Evolutionary conservation across 1,140 invertebrate species (phyloP).

Genomic region (Helicoverpa zea): DNA sequence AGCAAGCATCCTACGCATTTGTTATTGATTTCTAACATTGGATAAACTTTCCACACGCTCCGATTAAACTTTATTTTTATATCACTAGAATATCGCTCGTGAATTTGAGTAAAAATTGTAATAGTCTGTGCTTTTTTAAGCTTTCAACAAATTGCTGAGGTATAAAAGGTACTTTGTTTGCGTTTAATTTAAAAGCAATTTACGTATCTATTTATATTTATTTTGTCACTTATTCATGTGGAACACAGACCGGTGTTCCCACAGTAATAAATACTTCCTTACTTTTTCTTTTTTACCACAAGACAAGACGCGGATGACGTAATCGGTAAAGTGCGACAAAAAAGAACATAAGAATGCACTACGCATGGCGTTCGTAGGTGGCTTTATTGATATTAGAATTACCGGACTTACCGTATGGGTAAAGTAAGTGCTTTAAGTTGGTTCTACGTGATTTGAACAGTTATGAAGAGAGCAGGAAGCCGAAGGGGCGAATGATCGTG

Average conservation of each 20-base stretch:
- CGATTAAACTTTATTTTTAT: neutral
- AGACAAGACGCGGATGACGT: neutral
- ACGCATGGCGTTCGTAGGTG: neutral
- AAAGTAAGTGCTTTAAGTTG: neutral
- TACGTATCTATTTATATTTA: neutral
- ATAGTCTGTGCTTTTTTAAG: too few relatives aligned
- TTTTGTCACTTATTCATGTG: neutral
- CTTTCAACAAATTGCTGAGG: too few relatives aligned
- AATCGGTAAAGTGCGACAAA: neutral
- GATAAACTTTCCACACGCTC: neutral
- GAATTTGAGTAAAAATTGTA: too few relatives aligned
- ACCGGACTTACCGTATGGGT: neutral
- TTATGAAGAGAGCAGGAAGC: constrained; percentile 27
- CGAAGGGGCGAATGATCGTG: constrained; percentile 40
- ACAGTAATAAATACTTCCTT: constrained; percentile 15
- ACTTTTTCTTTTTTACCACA: constrained; percentile 20
- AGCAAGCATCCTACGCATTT: constrained; percentile 8
- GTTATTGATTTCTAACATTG: neutral
- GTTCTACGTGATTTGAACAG: constrained; percentile 37
- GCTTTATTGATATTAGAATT: neutral
- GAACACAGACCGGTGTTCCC: neutral
- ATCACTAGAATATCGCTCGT: too few relatives aligned
- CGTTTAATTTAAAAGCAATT: too few relatives aligned
- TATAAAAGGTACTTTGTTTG: too few relatives aligned
- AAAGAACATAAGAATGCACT: constrained; percentile 18